Conservation (phyloP, 2,797 vertebrate species). For the Microctenopoma lineatum region DNA sequence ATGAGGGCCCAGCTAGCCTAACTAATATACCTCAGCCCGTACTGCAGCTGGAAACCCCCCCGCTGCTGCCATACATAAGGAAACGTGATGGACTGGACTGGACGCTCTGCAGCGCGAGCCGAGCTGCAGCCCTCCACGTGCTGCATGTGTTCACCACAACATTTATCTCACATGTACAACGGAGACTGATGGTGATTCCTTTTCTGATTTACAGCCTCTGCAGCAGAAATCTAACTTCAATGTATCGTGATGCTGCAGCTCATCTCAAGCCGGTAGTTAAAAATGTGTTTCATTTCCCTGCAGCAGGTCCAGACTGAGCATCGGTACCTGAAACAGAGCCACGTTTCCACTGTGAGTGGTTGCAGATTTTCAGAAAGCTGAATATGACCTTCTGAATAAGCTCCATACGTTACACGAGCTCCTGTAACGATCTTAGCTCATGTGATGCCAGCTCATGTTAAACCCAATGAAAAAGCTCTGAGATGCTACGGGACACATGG, state of each 20-base stretch:
- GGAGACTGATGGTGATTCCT: neutral
- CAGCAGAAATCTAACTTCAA: neutral
- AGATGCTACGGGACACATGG: no score
- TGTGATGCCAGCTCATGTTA: no score
- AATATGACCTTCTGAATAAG: no score
- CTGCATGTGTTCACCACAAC: slow-evolving; percentile 24
- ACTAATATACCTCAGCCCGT: slow-evolving; percentile 44
- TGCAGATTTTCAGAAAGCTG: no score
- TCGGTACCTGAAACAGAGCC: neutral
- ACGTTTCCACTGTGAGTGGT: neutral
- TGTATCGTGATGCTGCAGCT: no score
- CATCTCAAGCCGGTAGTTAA: neutral
- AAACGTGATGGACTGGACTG: slow-evolving; percentile 43
- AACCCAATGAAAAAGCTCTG: no score
- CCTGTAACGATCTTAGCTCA: no score
- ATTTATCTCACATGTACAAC: neutral
- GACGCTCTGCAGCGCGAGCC: neutral
- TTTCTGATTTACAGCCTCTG: neutral
- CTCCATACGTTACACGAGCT: no score
- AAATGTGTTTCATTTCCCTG: neutral
- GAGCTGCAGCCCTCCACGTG: neutral
- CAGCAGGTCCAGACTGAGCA: neutral
- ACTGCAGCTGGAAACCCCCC: slow-evolving; percentile 28
- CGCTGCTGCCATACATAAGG: slow-evolving; percentile 27
- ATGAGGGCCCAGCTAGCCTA: slow-evolving; percentile 60